These are phyloP conservation scores for Caenorhabditis sp. DNA, from an alignment of 2,888 invertebrate genomes.

Conservation along the genomic window DNA sequence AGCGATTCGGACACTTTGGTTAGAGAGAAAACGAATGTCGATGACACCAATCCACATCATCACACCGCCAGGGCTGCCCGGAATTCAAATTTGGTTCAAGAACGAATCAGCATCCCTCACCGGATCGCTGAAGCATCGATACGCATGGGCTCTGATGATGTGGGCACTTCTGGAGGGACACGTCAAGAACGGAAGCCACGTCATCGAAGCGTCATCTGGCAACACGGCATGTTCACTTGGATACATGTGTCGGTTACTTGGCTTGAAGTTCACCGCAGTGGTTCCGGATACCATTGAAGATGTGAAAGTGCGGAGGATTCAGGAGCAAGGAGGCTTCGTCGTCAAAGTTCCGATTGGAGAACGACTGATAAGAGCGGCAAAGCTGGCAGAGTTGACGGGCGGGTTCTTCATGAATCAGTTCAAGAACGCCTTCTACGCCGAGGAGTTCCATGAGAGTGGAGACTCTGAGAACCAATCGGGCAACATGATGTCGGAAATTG, in stretches of 20 bases:
- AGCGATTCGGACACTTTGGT: constrained; percentile 67
- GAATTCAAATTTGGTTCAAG: constrained; percentile 62
- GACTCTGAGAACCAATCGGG: constrained; percentile 59
- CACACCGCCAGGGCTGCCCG: constrained; percentile 3
- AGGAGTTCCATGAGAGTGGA: constrained; percentile 78
- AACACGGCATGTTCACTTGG: constrained; percentile 78
- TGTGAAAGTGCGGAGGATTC: constrained; percentile 59
- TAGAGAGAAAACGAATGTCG: constrained; percentile 62
- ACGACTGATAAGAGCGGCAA: constrained; percentile 52
- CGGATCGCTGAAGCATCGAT: constrained; percentile 70
- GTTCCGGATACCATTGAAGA: constrained; percentile 68
- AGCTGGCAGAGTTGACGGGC: constrained; percentile 38
- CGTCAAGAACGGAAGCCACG: constrained; percentile 65
- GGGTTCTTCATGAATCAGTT: constrained; percentile 79
- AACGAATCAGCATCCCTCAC: constrained; percentile 66
- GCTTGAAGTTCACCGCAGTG: constrained; percentile 73
- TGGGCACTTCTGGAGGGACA: constrained; percentile 72
- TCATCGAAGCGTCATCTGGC: constrained; percentile 78
- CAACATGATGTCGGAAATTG: constrained; percentile 76
- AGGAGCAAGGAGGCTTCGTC: constrained; percentile 55
- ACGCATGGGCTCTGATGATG: constrained; percentile 70
- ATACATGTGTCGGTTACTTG: constrained; percentile 74
- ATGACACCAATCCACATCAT: constrained; percentile 55
- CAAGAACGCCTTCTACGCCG: constrained; percentile 76
- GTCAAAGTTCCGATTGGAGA: constrained; percentile 60